phyloP scores from a whole-genome alignment of 2,888 invertebrate species.

The Acrobeloides nanus region DNA sequence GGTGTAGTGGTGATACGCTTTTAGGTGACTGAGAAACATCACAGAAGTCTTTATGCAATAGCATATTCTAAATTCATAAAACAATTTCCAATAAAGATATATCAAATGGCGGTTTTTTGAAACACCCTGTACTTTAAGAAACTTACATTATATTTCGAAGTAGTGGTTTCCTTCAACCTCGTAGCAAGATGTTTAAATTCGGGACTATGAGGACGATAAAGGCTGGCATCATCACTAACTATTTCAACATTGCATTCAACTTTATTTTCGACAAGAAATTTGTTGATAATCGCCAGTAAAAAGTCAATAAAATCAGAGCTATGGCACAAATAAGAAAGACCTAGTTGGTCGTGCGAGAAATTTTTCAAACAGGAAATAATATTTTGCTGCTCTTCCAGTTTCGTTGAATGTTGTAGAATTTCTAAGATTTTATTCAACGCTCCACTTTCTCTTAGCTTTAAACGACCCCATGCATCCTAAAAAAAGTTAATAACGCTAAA shows the following conservation, averaged over 20 bases:
- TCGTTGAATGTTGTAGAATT: slow-evolving; percentile 6
- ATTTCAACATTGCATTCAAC: slow-evolving; percentile 4
- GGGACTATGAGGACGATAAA: too few relatives aligned
- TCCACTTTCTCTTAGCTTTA: slow-evolving; percentile 33
- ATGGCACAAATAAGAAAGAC: slow-evolving; percentile 10
- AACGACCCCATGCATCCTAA: slow-evolving; percentile 44
- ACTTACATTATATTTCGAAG: too few relatives aligned
- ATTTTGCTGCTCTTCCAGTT: slow-evolving; percentile 17
- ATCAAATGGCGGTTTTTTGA: too few relatives aligned
- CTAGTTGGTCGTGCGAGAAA: slow-evolving; percentile 34
- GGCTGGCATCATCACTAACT: slow-evolving; percentile 5
- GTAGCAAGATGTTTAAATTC: too few relatives aligned
- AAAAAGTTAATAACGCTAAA: slow-evolving; percentile 1
- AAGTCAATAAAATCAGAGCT: slow-evolving; percentile 5
- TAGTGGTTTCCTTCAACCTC: too few relatives aligned
- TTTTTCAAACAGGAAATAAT: slow-evolving; percentile 24
- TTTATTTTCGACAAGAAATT: slow-evolving; percentile 9
- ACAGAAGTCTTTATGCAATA: too few relatives aligned
- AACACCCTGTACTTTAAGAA: too few relatives aligned
- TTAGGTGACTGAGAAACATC: too few relatives aligned
- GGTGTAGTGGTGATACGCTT: too few relatives aligned
- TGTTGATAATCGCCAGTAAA: slow-evolving; percentile 9
- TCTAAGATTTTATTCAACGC: slow-evolving; percentile 36
- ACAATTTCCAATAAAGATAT: too few relatives aligned
- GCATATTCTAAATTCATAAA: too few relatives aligned